These are phyloP conservation scores for Pionites leucogaster DNA, from an alignment of 2,113 vertebrate species.

Conservation along the genomic window DNA sequence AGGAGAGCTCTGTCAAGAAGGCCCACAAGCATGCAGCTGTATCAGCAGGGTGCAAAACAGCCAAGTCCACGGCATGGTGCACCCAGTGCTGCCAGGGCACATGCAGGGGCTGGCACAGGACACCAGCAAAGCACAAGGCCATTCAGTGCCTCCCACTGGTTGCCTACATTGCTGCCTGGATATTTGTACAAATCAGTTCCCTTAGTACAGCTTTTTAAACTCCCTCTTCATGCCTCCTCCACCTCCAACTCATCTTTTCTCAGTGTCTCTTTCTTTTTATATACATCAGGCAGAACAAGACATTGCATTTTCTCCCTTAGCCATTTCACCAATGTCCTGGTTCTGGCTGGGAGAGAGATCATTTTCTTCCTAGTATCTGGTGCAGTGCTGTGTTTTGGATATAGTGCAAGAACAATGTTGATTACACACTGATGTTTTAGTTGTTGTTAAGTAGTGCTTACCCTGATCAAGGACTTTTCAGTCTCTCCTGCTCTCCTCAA, in stretches of 20 bases:
- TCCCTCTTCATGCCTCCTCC: accelerated
- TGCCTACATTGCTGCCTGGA: background rate
- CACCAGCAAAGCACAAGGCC: background rate
- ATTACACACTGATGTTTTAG: background rate
- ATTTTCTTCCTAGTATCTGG: background rate
- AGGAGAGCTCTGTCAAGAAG: background rate
- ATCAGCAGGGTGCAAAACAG: accelerated
- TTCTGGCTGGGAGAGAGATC: background rate
- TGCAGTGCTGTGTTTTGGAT: background rate
- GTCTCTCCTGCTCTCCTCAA: background rate
- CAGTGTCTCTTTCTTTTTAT: background rate
- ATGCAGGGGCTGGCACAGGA: background rate
- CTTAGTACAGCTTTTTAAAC: background rate
- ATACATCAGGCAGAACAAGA: background rate
- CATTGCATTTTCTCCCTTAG: background rate
- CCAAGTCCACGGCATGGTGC: accelerated
- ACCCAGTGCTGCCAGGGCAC: background rate
- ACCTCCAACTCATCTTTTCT: background rate
- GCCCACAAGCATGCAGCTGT: accelerated
- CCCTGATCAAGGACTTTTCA: background rate
- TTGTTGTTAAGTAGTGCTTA: background rate
- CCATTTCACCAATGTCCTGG: background rate
- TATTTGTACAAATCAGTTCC: background rate
- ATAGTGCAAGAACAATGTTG: background rate
- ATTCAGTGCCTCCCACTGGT: too few species aligned